Conservation (phyloP, 2,797 vertebrate species). For the Hippoglossus hippoglossus region DNA sequence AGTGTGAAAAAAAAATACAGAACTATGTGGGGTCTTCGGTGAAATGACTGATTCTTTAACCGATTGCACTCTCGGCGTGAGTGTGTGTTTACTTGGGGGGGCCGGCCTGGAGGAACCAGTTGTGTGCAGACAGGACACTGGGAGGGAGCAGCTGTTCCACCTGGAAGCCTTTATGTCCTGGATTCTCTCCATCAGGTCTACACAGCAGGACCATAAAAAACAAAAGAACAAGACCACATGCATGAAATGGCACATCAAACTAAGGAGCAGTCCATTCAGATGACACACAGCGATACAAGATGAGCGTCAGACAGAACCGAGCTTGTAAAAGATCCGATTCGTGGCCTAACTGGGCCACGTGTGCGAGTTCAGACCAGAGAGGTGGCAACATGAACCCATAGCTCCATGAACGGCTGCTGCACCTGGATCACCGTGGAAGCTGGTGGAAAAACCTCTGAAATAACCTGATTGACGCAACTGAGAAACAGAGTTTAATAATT, state of each 20-base stretch:
- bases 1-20: not conserved
- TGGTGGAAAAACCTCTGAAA: no score
- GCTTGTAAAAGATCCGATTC: conserved; percentile 52
- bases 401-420: no score
- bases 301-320: conserved; percentile 16
- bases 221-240: not conserved
- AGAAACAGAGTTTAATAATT: no score
- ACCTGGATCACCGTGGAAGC: no score
- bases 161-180: conserved; percentile 47
- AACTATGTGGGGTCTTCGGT: not conserved
- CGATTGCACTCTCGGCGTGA: not conserved
- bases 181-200: conserved; percentile 47
- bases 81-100: conserved; percentile 43
- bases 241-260: not conserved
- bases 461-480: no score
- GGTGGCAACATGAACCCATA: no score
- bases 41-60: not conserved
- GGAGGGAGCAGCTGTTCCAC: conserved; percentile 50
- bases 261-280: no score
- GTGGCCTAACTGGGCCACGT: conserved; percentile 15
- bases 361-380: no score
- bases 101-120: conserved; percentile 45
- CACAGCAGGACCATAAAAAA: conserved; percentile 1
- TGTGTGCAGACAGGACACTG: conserved; percentile 31
- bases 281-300: not conserved